Evolutionary conservation across 2,113 vertebrate species (phyloP).

Genomic region (Irena cyanogastra): DNA sequence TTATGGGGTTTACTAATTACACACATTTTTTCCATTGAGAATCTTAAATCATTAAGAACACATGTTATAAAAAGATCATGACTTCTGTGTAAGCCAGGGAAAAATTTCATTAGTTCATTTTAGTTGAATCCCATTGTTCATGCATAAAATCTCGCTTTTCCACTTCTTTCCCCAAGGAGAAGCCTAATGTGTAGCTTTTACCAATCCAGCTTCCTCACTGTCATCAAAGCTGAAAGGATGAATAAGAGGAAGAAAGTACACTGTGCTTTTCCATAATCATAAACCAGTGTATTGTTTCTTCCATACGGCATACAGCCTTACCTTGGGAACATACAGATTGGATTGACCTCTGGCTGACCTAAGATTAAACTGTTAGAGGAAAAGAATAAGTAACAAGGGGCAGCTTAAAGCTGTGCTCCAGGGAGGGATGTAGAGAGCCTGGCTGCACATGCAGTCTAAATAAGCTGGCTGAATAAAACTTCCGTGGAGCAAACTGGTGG

Average conservation of each 20-base stretch:
- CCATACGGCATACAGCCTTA: neutral
- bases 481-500: neutral
- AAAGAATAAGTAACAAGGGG: neutral
- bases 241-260: neutral
- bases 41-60: neutral
- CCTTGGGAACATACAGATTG: neutral
- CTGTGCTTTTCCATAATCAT: neutral
- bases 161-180: neutral
- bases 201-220: neutral
- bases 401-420: neutral
- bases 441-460: neutral
- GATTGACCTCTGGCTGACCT: constrained; percentile 6
- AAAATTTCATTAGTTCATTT: neutral
- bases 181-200: neutral
- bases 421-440: neutral
- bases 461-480: neutral
- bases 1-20: neutral
- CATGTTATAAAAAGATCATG: neutral
- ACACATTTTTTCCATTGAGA: neutral
- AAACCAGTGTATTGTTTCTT: neutral
- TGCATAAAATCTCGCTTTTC: neutral
- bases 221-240: neutral
- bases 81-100: neutral
- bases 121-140: neutral
- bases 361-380: neutral